phyloP scores from a whole-genome alignment of 2,888 invertebrate genomes.

The Lissocephala sabroskyi region DNA sequence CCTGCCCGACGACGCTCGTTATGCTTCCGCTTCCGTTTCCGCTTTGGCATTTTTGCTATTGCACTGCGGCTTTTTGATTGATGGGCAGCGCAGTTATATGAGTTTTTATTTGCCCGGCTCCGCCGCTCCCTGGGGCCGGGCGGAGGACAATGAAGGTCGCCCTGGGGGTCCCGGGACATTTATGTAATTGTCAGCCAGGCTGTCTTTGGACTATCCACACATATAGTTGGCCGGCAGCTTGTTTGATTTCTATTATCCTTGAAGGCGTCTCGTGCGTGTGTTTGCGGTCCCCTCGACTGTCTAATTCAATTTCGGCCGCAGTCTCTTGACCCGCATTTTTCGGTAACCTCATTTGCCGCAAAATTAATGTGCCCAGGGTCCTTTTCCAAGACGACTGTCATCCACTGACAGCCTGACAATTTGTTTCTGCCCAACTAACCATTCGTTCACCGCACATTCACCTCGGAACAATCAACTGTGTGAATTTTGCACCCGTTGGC shows the following conservation, averaged over 20 bases:
- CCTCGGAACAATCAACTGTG: not conserved
- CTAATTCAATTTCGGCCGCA: slow-evolving; percentile 38
- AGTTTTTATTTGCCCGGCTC: slow-evolving; percentile 30
- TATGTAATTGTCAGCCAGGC: slow-evolving; percentile 34
- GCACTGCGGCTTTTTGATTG: slow-evolving; percentile 41
- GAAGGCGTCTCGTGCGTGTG: slow-evolving; percentile 25
- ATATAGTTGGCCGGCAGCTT: slow-evolving; percentile 29
- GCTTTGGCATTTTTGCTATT: slow-evolving; percentile 6
- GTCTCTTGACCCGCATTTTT: slow-evolving; percentile 43
- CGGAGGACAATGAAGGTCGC: slow-evolving; percentile 25
- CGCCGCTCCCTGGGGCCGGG: slow-evolving; percentile 39
- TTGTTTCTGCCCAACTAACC: slow-evolving; percentile 14
- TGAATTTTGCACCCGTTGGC: not conserved
- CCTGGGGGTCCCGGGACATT: slow-evolving; percentile 26
- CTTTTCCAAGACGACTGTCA: slow-evolving; percentile 7
- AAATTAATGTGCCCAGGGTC: slow-evolving; percentile 30
- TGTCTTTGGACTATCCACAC: slow-evolving; percentile 4
- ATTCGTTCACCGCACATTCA: not conserved
- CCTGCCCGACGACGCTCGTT: slow-evolving; percentile 32
- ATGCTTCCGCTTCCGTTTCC: slow-evolving; percentile 50
- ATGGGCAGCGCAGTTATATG: slow-evolving; percentile 45
- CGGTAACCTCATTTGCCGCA: slow-evolving; percentile 13
- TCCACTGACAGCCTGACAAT: slow-evolving; percentile 33
- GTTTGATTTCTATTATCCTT: slow-evolving; percentile 51
- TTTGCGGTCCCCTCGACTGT: slow-evolving; percentile 20